Conservation (phyloP, 1,140 invertebrate genomes). For the Chrysomallon squamiferum region DNA sequence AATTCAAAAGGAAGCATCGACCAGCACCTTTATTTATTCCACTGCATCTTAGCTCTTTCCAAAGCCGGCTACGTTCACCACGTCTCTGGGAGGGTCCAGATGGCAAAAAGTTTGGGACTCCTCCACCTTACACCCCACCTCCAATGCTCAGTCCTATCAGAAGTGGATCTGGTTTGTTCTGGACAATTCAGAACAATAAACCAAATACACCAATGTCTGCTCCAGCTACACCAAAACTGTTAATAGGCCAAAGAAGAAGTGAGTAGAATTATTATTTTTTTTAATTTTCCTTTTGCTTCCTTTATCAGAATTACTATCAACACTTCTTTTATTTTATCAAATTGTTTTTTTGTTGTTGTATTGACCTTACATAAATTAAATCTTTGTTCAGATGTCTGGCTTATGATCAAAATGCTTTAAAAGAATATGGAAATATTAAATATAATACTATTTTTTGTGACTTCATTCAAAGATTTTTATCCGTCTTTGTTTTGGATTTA, state of each 20-base stretch:
- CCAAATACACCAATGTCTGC: slow-evolving; percentile 52
- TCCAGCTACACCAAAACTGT: slow-evolving; percentile 39
- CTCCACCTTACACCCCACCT: slow-evolving; percentile 80
- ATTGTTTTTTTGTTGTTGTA: neutral
- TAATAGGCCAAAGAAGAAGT: slow-evolving; percentile 29
- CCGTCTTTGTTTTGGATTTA: no score
- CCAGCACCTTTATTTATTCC: slow-evolving; percentile 70
- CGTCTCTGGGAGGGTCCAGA: slow-evolving; percentile 61
- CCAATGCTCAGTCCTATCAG: slow-evolving; percentile 90
- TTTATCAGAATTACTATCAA: no score
- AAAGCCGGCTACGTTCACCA: slow-evolving; percentile 67
- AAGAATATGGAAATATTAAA: no score
- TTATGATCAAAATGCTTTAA: no score
- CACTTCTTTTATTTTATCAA: no score
- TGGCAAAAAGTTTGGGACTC: slow-evolving; percentile 53
- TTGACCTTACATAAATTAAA: no score
- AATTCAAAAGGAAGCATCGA: slow-evolving; percentile 70
- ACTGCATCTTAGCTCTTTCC: slow-evolving; percentile 66
- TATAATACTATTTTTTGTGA: no score
- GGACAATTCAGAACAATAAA: slow-evolving; percentile 59
- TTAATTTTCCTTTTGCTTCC: no score
- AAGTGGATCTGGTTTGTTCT: slow-evolving; percentile 84
- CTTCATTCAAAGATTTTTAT: no score
- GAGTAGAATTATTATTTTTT: slow-evolving; percentile 16
- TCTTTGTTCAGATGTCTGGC: no score